Evolutionary conservation across 2,797 vertebrate genomes (phyloP).

Genomic region (Oreonectes daqikongensis): DNA sequence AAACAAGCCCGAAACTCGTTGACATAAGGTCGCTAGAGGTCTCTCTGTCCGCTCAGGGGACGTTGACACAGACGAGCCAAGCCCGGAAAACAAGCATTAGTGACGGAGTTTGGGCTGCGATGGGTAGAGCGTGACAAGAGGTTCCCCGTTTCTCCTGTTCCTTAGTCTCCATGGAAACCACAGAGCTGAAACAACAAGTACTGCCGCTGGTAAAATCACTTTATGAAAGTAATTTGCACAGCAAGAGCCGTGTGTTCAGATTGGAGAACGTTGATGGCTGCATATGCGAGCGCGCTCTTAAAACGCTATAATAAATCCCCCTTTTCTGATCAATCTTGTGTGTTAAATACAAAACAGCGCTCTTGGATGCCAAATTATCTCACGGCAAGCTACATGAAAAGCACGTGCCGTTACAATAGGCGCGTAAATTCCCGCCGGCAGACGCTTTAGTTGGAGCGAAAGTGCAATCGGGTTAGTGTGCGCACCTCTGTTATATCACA

Average conservation of each 20-base stretch:
- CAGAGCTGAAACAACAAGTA: conserved; percentile 71
- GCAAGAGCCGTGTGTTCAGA: conserved; percentile 42
- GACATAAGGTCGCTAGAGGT: conserved; percentile 12
- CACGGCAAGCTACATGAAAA: not conserved
- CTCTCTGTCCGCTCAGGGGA: conserved; percentile 27
- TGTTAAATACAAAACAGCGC: conserved; percentile 21
- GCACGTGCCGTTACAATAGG: conserved; percentile 4
- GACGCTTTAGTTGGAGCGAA: not conserved
- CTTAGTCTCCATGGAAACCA: conserved; percentile 78
- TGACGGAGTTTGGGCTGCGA: conserved; percentile 27
- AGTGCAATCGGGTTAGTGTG: not conserved
- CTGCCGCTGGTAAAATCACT: conserved; percentile 69
- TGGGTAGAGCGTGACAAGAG: conserved; percentile 51
- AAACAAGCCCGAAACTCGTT: conserved; percentile 28
- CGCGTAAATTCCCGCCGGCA: not conserved
- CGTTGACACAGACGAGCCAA: conserved; percentile 16
- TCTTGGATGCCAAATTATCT: conserved; percentile 2
- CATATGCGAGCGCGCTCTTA: conserved; percentile 1
- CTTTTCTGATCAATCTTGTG: not conserved
- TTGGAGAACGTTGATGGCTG: conserved; percentile 29
- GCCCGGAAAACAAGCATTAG: conserved; percentile 46
- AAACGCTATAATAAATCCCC: conserved; percentile 1
- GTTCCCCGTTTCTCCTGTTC: conserved; percentile 67
- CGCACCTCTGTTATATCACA: not conserved
- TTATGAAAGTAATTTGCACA: conserved; percentile 61